phyloP scores from a whole-genome alignment of 2,113 vertebrate genomes.

The Cynocephalus volans region DNA sequence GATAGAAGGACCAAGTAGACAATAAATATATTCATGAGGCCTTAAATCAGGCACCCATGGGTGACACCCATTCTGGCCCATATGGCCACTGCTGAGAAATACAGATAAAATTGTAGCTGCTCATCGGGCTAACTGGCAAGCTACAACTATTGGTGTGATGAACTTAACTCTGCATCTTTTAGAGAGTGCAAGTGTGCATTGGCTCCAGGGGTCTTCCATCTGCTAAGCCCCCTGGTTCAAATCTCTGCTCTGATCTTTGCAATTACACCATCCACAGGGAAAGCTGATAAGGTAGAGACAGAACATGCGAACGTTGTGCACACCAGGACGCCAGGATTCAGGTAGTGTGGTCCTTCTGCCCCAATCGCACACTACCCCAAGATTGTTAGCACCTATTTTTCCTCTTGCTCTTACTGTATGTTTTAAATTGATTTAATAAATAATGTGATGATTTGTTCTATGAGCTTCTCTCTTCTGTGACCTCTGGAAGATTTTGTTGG shows the following conservation, averaged over 20 bases:
- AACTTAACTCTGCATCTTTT: not conserved
- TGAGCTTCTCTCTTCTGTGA: not conserved
- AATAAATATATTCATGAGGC: not conserved
- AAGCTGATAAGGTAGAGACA: not conserved
- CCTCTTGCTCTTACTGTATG: not conserved
- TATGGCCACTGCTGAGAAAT: not conserved
- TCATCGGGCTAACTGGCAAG: not conserved
- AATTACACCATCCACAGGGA: not conserved
- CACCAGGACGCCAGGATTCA: not conserved
- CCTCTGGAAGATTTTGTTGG: not conserved
- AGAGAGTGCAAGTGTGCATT: not conserved
- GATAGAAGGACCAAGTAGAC: not conserved
- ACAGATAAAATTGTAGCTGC: not conserved
- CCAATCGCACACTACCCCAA: too few species aligned
- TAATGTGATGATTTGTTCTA: not conserved
- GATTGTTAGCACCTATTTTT: not conserved
- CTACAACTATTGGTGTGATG: not conserved
- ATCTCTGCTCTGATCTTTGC: not conserved
- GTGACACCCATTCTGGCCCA: not conserved
- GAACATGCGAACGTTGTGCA: fast-evolving
- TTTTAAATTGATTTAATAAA: not conserved
- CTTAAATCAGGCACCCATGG: not conserved
- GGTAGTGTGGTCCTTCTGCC: too few species aligned
- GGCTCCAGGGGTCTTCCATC: not conserved
- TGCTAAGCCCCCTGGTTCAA: not conserved